Conservation (phyloP, 2,113 vertebrate genomes). For the Apaloderma vittatum region DNA sequence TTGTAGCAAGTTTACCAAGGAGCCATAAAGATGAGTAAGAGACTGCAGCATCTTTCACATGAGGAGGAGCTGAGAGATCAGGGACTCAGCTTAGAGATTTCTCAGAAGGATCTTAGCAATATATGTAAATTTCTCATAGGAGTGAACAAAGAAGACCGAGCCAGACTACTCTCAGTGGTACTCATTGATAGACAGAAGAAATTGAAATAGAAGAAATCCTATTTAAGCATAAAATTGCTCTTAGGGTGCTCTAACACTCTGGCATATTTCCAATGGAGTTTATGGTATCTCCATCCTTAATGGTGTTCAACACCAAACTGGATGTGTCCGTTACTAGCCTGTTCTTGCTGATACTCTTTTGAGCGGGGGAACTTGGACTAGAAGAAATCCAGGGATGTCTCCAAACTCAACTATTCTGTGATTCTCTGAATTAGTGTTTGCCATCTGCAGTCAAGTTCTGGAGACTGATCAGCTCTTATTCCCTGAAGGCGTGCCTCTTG, state of each 20-base stretch:
- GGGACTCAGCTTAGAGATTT: not conserved
- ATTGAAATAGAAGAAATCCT: not conserved
- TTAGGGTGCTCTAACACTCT: not conserved
- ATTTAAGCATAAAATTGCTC: not conserved
- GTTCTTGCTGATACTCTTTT: not conserved
- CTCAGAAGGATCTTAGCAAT: not conserved
- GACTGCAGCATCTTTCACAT: not conserved
- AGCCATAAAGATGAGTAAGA: not conserved
- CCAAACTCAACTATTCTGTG: not conserved
- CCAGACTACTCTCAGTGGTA: not conserved
- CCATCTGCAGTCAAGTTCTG: not conserved
- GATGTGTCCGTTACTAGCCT: not conserved
- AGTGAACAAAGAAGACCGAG: not conserved
- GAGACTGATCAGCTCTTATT: not conserved
- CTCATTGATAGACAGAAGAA: not conserved
- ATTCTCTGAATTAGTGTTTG: not conserved
- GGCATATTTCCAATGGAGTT: not conserved
- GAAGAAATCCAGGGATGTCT: not conserved
- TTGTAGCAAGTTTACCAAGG: not conserved
- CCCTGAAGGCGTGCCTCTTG: not conserved
- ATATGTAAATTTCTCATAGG: not conserved
- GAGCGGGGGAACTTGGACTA: not conserved
- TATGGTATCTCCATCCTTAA: not conserved
- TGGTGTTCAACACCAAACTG: not conserved
- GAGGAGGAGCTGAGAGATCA: not conserved